These are phyloP conservation scores for Cecropterus lyciades DNA, from an alignment of 1,140 invertebrate species.

Conservation along the genomic window DNA sequence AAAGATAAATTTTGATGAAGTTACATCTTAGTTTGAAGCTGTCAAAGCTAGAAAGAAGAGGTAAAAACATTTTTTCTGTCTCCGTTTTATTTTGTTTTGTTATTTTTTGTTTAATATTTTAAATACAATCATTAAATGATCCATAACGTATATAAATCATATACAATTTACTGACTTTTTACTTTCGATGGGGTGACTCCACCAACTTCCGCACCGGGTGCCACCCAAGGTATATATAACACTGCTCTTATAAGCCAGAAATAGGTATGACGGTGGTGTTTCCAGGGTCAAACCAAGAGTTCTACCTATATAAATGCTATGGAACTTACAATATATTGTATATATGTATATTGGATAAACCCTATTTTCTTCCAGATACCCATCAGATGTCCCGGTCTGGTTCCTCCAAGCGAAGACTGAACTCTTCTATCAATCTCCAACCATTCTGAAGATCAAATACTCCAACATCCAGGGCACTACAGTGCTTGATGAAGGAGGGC, in stretches of 20 bases:
- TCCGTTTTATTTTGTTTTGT: conserved; percentile 6
- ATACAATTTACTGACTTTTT: conserved; percentile 22
- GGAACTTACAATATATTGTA: no score
- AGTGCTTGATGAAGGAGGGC: conserved; percentile 87
- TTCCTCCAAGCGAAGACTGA: conserved; percentile 88
- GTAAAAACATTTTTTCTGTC: no score
- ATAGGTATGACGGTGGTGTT: no score
- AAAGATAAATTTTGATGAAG: conserved; percentile 33
- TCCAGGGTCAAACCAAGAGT: no score
- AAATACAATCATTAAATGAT: conserved; percentile 22
- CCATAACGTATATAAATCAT: conserved; percentile 16
- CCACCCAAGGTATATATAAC: conserved; percentile 21
- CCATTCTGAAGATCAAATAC: conserved; percentile 84
- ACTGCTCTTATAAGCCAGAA: no score
- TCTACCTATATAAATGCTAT: no score
- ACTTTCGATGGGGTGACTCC: conserved; percentile 23
- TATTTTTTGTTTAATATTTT: not conserved
- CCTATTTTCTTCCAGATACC: conserved; percentile 25
- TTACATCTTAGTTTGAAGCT: conserved; percentile 5
- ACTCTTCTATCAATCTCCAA: conserved; percentile 84
- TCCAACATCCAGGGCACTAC: conserved; percentile 86
- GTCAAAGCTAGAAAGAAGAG: not conserved
- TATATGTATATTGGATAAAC: no score
- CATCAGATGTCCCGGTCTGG: conserved; percentile 86
- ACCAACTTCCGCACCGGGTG: conserved; percentile 18